Evolutionary conservation across 2,797 vertebrate genomes (phyloP), one percentile per base, ranked within the genome.

Genomic region (Oryzias sinensis): DNA sequence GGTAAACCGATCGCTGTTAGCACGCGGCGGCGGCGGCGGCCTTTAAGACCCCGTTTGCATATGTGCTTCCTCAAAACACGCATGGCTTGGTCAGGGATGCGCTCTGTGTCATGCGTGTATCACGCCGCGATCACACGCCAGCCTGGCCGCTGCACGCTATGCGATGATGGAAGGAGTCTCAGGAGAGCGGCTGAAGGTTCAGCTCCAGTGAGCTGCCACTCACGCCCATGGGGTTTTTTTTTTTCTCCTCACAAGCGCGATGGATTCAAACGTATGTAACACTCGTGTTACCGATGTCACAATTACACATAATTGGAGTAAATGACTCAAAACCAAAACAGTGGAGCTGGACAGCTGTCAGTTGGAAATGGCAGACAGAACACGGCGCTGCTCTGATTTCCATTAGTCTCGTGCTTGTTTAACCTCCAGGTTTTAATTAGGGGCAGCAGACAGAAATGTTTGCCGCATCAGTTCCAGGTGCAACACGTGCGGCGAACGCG

Each of bases 301-400:
- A 76, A 75, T 82, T 72, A 79, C 6, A 76, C 27, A 59, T 81
- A 75, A 86, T 82, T 70, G 53, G 29, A 51, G 47, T 53, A 52
- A 81, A 81, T 82, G 67, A 27, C 65, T 55, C 56, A 40, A 69
- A 76, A 76, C 76, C 60, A 62, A 65, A 71, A 59, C 63, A 62
- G 5, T 60, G 53, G 33, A 22, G n/a, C 49, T 66, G 64, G 71
- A 70, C 43, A 0, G 56, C 58, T 43, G 54, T 69, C 67, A 73
- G 18, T 42, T 53, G 59, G 64, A 54, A 58, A 48, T 20, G 2
- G 53, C 11, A 58, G 56, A 66, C 46, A 20, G 56, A 16, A 17
- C 58, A 17, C 16, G 2, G 27, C 9, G 2, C 53, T 45, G 70
- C 64, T 49, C 43, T 37, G 2, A 24, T 52, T 77, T 56, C 63